Evolutionary conservation across 2,797 vertebrate genomes (phyloP).

Genomic region (Rhinophrynus dorsalis): DNA sequence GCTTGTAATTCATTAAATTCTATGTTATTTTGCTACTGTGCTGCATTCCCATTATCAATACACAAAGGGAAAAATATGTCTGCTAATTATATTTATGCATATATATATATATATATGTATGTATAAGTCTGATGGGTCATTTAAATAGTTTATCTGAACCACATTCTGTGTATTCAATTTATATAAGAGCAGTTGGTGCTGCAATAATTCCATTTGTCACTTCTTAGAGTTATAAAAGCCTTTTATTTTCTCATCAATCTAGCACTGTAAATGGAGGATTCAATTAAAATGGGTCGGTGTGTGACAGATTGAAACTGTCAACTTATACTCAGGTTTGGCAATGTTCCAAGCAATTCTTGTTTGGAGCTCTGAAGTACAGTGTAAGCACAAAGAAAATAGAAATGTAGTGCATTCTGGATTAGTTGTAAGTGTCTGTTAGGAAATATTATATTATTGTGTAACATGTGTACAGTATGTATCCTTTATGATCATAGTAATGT

Average conservation of each 20-base stretch:
- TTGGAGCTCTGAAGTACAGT: neutral
- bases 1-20: no score
- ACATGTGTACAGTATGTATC: no score
- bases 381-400: neutral
- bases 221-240: slow-evolving; percentile 4
- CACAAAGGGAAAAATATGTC: no score
- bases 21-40: no score
- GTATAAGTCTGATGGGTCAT: no score
- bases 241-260: slow-evolving; percentile 44
- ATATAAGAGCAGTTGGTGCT: neutral
- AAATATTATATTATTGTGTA: no score
- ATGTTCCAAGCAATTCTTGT: slow-evolving; percentile 50
- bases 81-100: no score
- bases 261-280: slow-evolving; percentile 47
- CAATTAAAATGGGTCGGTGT: slow-evolving; percentile 56
- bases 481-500: no score
- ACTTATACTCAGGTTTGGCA: slow-evolving; percentile 54
- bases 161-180: neutral
- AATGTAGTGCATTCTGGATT: neutral
- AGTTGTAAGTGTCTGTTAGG: no score
- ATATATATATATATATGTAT: no score
- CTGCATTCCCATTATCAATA: no score
- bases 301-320: slow-evolving; percentile 59
- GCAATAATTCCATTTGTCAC: neutral
- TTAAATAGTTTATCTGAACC: no score